Evolutionary conservation across 2,113 vertebrate species (phyloP).

Genomic region (Scolopax mira): DNA sequence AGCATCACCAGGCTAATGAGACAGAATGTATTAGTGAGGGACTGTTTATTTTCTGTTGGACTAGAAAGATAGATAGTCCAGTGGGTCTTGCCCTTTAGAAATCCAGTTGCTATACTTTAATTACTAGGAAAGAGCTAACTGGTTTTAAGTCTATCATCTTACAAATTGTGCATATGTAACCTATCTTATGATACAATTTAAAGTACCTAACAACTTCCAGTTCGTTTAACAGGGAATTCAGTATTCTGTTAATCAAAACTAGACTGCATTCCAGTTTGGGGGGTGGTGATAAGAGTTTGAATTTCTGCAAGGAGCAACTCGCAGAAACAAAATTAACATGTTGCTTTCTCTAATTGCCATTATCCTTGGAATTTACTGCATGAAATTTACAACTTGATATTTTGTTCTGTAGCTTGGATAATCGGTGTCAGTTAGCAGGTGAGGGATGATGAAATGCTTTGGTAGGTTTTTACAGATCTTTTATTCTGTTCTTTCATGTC

Average conservation of each 20-base stretch:
- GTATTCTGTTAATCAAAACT: not conserved
- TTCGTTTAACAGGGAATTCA: not conserved
- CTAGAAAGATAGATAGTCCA: not conserved
- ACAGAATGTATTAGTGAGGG: not conserved
- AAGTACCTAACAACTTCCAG: not conserved
- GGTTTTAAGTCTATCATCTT: not conserved
- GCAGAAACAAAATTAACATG: not conserved
- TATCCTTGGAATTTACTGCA: not conserved
- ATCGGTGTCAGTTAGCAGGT: not conserved
- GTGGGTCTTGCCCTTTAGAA: not conserved
- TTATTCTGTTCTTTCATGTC: not conserved
- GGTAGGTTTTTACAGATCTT: not conserved
- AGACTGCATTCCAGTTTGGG: not conserved
- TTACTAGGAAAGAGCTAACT: not conserved
- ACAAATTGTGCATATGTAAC: not conserved
- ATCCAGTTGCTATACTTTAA: not conserved
- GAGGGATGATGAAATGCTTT: not conserved
- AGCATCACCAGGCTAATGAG: fast-evolving
- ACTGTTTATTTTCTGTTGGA: not conserved
- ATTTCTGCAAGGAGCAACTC: not conserved
- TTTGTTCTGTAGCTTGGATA: not conserved
- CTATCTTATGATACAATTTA: not conserved
- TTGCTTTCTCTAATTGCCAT: not conserved
- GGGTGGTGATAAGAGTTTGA: not conserved
- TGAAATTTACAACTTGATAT: not conserved